Evolutionary conservation across 2,797 vertebrate genomes (phyloP), one percentile per base, ranked within the genome.

Genomic region (Tarsius wallacei): DNA sequence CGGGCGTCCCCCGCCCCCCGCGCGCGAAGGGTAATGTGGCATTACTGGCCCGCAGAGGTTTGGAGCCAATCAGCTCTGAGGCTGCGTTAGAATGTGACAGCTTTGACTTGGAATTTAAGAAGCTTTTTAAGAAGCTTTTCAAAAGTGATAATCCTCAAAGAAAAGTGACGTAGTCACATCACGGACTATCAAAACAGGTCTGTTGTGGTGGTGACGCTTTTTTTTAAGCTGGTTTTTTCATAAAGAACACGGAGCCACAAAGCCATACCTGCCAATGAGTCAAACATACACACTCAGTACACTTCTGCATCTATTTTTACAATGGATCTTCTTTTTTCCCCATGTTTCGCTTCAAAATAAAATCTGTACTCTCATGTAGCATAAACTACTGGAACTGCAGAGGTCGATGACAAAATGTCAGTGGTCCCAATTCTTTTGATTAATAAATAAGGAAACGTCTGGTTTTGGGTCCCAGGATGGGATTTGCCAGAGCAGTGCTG

Each of bases 61-160:
- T 86, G 73, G 53, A 94, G 71, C 42, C 61, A 59, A 19, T 93
- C 78, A 74, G 57, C 33, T 71, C 36, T 57, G 36, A 86, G 82
- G 84, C 31, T 91, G 66, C n/a, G 74, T 93, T 93, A 93, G 74
- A 83, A 77, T 22, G 8, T 91, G 91, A 28, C 51, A 84, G 55
- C n/a, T 96, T 96, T 91, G 57, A 83, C 21, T 93, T 91, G 66
- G 51, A 93, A 86, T 73, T 94, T 97, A 87, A 94, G 64, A 74
- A 74, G 57, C 31, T 74, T 55, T 91, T 68, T 96, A 87, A 94
- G 64, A 63, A 85, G 53, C 47, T 74, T 55, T 91, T 78, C 73
- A 82, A 87, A 83, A 85, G 51, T 24, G 13, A 74, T 73, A 53
- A 88, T 86, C 26, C 12, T 63, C 57, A 57, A 73, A 86, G 85